phyloP scores from a whole-genome alignment of 2,113 vertebrate genomes.

The Nicator chloris region DNA sequence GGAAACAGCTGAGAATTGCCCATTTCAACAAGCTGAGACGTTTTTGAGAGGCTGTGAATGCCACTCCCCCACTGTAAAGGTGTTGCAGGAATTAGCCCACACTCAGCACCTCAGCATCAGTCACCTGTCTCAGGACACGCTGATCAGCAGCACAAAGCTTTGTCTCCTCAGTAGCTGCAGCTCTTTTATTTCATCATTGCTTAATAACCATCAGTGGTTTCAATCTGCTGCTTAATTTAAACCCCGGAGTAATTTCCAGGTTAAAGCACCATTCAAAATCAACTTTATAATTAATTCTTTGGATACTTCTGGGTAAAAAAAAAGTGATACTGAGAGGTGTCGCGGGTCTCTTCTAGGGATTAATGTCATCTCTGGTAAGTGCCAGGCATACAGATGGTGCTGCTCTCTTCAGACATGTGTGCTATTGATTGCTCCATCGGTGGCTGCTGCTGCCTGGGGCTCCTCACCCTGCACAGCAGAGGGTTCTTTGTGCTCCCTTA shows the following conservation, averaged over 20 bases:
- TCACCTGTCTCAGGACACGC: neutral
- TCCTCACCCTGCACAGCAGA: slow-evolving; percentile 1
- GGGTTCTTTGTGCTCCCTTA: neutral
- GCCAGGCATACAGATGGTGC: neutral
- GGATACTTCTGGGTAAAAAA: neutral
- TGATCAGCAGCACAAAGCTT: neutral
- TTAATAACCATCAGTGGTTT: neutral
- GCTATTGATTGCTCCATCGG: slow-evolving; percentile 24
- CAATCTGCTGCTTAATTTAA: slow-evolving; percentile 10
- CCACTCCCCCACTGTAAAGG: neutral
- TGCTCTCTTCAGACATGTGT: neutral
- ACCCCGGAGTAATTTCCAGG: neutral
- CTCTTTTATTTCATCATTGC: neutral
- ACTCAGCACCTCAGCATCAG: neutral
- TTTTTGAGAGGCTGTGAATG: neutral
- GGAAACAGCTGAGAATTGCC: neutral
- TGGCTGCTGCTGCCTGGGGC: neutral
- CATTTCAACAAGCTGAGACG: neutral
- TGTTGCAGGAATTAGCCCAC: neutral
- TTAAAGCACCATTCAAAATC: slow-evolving; percentile 8
- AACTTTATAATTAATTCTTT: slow-evolving; percentile 23
- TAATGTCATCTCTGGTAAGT: neutral
- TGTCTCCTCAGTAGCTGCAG: neutral
- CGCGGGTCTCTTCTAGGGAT: neutral
- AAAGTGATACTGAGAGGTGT: neutral